Percentiles rank a stretch among this genome's conserved stretches.
phyloP scores from a whole-genome alignment of 2,113 vertebrate genomes.

The Chauna torquata region DNA sequence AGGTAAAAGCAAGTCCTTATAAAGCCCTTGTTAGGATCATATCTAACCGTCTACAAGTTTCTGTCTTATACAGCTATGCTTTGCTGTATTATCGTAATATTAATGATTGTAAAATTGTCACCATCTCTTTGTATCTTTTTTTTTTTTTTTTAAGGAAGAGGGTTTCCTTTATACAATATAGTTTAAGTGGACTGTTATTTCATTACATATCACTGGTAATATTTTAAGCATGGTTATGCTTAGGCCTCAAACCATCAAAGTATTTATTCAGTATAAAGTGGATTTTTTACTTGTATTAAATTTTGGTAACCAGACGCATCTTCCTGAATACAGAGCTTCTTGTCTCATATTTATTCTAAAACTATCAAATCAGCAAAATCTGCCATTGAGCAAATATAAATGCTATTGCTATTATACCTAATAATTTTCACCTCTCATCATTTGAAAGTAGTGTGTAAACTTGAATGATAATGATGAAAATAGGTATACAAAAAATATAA shows the following conservation, averaged over 20 bases:
- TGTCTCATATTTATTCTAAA: background rate
- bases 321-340: background rate
- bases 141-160: background rate
- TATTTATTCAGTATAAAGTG: background rate
- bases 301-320: fast-evolving
- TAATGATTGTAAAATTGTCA: background rate
- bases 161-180: background rate
- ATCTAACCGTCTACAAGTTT: background rate
- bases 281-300: background rate
- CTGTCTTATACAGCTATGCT: background rate
- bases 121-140: background rate
- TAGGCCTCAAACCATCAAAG: background rate
- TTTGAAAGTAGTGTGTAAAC: background rate
- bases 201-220: background rate
- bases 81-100: too few species aligned
- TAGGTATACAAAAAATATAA: background rate
- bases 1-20: background rate
- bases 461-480: background rate
- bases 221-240: background rate
- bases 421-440: background rate
- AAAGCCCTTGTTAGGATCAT: background rate
- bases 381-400: background rate
- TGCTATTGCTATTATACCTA: background rate
- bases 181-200: background rate
- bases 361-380: background rate